Base-by-base conservation (phyloP, 1,140 invertebrate genomes). In the Brachionus rotundiformis region DNA sequence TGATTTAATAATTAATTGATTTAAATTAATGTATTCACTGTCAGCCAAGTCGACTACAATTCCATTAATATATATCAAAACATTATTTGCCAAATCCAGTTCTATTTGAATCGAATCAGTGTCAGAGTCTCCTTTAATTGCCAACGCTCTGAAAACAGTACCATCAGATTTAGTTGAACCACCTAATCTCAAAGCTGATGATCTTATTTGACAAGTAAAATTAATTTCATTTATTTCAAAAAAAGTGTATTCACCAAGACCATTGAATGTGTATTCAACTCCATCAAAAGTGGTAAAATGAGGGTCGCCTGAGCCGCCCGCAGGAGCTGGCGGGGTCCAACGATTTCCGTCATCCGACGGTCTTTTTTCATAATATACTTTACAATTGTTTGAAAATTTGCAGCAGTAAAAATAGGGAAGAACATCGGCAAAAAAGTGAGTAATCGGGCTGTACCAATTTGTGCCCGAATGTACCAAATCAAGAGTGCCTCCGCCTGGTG, bases 201-300 rank as follows among this genome's bases (percentile, higher is more conserved):
- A 73, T 19, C 83, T 59, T 13, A 82, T 79, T 82, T 84, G 83
- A n/a, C 83, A n/a, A 29, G 63, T 73, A 49, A 84, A 79, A 16
- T 39, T 81, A n/a, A 49, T 44, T 27, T 61, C 25, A 6, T 27
- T 44, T 16, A 82, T 36, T n/a, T 27, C 44, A 54, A 77, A 77
- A 19, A 83, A 63, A 2, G 63, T 82, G 33, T 82, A 84, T 59
- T 84, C 84, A 11, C 84, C 84, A 44, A 59, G 76, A 33, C 84
- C 84, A 80, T 84, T 84, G n/a, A 84, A 84, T 44, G 84, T 84
- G 59, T 84, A 84, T 1, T 27, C 25, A 3, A 82, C 61, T 25
- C 82, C 83, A 75, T 84, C 84, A 10, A 84, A 61, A 2, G 84
- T 83, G 11, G 65, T 79, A 6, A 84, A 77, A 79, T 84, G 84